A percentile compares a stretch with the other conserved stretches of the same genome.
phyloP scores from a whole-genome alignment of 2,888 invertebrate species.

The Melipona beecheii region DNA sequence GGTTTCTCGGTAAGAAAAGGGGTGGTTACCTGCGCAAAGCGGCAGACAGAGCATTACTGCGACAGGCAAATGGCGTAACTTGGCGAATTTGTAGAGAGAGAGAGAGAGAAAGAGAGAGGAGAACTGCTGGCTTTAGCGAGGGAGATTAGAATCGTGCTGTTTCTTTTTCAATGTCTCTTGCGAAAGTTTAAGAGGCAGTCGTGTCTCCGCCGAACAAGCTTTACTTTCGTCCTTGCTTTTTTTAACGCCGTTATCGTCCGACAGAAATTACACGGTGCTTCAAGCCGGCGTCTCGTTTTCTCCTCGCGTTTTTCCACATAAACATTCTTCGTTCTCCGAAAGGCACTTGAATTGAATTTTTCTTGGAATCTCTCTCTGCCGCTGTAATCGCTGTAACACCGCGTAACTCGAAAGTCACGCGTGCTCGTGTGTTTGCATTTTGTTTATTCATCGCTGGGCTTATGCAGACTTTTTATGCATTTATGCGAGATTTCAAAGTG shows the following conservation, averaged over 20 bases:
- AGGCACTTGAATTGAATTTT: not conserved
- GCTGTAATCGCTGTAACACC: not conserved
- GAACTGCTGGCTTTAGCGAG: conserved; percentile 18
- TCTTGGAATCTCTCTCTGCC: not conserved
- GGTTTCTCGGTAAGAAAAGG: conserved; percentile 18
- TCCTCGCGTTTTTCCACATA: not conserved
- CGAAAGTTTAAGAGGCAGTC: conserved; percentile 7
- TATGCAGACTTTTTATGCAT: not conserved
- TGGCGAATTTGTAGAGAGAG: conserved; percentile 26
- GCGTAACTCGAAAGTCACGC: not conserved
- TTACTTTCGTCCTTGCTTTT: not conserved
- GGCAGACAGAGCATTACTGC: conserved; percentile 22
- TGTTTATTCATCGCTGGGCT: no score
- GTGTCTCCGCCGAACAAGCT: not conserved
- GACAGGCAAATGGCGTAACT: conserved; percentile 39
- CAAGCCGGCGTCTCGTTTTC: no score
- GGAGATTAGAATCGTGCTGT: conserved; percentile 26
- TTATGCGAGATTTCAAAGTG: not conserved
- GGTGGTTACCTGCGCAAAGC: conserved; percentile 10
- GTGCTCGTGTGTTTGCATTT: not conserved
- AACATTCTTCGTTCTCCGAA: not conserved
- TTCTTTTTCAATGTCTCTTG: not conserved
- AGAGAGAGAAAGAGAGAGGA: not conserved
- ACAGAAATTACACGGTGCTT: not conserved
- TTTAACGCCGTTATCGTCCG: conserved; percentile 3